Conservation (phyloP, 1,140 invertebrate genomes). For the Drosophila ficusphila region DNA sequence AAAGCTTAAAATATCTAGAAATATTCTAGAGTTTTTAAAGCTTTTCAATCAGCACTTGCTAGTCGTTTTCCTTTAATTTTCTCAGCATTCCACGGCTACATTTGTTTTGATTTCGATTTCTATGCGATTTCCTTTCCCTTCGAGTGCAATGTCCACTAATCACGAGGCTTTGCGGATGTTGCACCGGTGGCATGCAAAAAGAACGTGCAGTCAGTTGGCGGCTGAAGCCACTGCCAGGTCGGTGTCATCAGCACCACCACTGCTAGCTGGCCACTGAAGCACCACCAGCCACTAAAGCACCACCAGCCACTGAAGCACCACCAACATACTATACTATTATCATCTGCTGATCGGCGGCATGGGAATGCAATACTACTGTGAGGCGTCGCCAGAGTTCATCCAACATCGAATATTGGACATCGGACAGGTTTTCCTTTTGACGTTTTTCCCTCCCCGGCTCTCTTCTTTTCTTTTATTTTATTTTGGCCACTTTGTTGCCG, state of each 20-base stretch:
- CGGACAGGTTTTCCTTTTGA: slow-evolving; percentile 56
- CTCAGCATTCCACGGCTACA: slow-evolving; percentile 21
- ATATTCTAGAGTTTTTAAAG: not conserved
- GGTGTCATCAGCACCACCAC: slow-evolving; percentile 15
- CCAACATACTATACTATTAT: slow-evolving; percentile 33
- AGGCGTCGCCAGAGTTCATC: slow-evolving; percentile 68
- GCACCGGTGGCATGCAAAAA: slow-evolving; percentile 64
- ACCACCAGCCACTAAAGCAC: not conserved
- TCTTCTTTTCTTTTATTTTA: slow-evolving; percentile 20
- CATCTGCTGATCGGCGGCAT: slow-evolving; percentile 27
- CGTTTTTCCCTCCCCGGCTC: slow-evolving; percentile 8
- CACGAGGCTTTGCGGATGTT: slow-evolving; percentile 62
- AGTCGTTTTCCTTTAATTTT: not conserved
- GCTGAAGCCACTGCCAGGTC: slow-evolving; percentile 20
- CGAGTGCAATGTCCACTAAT: slow-evolving; percentile 69
- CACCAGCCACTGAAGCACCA: not conserved
- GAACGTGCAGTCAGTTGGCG: slow-evolving; percentile 54
- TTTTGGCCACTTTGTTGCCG: slow-evolving; percentile 51
- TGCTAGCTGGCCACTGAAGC: not conserved
- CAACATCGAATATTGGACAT: slow-evolving; percentile 25
- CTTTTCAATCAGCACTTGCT: not conserved
- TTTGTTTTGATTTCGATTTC: slow-evolving; percentile 73
- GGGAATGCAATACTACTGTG: slow-evolving; percentile 56
- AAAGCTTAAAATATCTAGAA: too few species aligned
- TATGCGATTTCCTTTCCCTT: slow-evolving; percentile 42